Percentiles rank a stretch among this genome's conserved stretches.
phyloP scores from a whole-genome alignment of 2,888 invertebrate species.

The Drosophila macrospina region DNA sequence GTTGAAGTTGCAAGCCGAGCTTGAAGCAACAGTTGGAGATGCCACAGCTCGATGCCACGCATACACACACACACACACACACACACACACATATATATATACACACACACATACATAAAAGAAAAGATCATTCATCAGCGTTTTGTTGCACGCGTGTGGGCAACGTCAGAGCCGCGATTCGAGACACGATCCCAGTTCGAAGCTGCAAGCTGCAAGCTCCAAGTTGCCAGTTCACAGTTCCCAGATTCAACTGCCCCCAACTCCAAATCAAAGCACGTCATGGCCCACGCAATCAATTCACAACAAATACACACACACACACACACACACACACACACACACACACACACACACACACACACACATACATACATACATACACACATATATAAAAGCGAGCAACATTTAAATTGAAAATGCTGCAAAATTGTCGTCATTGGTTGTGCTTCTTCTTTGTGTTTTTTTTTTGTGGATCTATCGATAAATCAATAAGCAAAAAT shows the following conservation, averaged over 20 bases:
- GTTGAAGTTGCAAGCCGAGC: slow-evolving; percentile 22
- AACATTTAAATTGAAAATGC: slow-evolving; percentile 8
- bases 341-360: not conserved
- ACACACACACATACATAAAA: slow-evolving; percentile 35
- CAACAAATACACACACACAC: not conserved
- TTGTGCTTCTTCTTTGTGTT: not conserved
- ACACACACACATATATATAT: too few relatives aligned
- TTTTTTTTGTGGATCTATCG: slow-evolving; percentile 29
- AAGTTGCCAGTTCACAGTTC: not conserved
- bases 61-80: too few relatives aligned
- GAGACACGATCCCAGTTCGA: slow-evolving; percentile 1
- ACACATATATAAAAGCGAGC: not conserved
- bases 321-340: not conserved
- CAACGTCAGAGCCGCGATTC: slow-evolving; percentile 16
- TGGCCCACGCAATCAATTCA: slow-evolving; percentile 58
- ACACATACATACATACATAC: not conserved
- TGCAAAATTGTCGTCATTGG: slow-evolving; percentile 52
- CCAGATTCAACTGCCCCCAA: slow-evolving; percentile 5
- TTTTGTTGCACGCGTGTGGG: slow-evolving; percentile 60
- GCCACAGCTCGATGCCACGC: slow-evolving; percentile 39
- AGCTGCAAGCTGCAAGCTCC: slow-evolving; percentile 6
- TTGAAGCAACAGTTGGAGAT: slow-evolving; percentile 18
- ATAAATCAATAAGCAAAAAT: slow-evolving; percentile 67
- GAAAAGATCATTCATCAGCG: slow-evolving; percentile 57
- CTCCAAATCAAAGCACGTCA: slow-evolving; percentile 48